These are phyloP conservation scores for Catostomus latipinnis DNA, from an alignment of 2,797 vertebrate genomes.

Conservation along the genomic window DNA sequence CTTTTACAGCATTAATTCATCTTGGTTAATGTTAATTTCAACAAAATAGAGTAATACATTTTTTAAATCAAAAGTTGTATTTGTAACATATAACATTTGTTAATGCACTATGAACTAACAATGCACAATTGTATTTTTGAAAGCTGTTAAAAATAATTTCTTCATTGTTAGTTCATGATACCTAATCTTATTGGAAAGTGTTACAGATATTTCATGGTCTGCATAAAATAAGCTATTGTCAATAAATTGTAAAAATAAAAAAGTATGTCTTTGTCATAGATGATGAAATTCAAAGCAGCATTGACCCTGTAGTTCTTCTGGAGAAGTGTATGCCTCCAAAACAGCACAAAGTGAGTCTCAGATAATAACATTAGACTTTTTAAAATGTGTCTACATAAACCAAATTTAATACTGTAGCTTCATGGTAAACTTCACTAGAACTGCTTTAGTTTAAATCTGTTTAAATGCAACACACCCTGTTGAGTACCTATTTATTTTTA, in stretches of 20 bases:
- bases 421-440: not conserved
- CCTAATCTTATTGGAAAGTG: no score
- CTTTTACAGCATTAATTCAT: no score
- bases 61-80: no score
- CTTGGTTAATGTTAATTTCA: not conserved
- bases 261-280: not conserved
- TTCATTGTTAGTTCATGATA: no score
- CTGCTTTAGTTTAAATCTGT: no score
- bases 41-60: not conserved
- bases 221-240: not conserved
- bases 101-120: no score
- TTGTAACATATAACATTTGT: no score
- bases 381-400: not conserved
- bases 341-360: conserved; percentile 48
- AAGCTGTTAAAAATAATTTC: no score
- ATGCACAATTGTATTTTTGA: no score
- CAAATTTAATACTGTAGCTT: not conserved
- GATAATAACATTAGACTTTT: not conserved
- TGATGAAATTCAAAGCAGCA: conserved; percentile 31
- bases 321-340: conserved; percentile 52
- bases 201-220: not conserved
- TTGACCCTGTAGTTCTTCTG: conserved; percentile 47
- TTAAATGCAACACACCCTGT: not conserved
- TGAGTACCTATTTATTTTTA: not conserved
- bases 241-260: not conserved